Evolutionary conservation across 2,797 vertebrate genomes (phyloP).

Genomic region (Notolepis coatsorum): DNA sequence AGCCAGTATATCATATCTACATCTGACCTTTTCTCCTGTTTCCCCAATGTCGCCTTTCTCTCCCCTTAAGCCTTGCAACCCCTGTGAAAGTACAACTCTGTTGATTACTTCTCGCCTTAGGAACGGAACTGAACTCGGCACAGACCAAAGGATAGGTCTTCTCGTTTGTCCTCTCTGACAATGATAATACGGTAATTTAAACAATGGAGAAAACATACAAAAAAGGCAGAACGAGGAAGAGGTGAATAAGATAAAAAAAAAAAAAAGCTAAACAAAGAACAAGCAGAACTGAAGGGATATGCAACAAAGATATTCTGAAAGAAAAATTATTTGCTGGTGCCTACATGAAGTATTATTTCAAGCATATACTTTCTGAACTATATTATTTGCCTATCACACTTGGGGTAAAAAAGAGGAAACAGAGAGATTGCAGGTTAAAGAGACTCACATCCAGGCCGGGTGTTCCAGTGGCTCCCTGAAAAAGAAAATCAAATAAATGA

Average conservation of each 20-base stretch:
- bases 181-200: neutral
- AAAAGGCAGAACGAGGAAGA: conserved; percentile 1
- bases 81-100: conserved; percentile 89
- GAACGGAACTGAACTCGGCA: conserved; percentile 8
- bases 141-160: neutral
- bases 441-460: conserved; percentile 97
- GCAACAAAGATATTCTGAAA: neutral
- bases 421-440: neutral
- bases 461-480: conserved; percentile 94
- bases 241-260: neutral
- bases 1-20: conserved; percentile 63
- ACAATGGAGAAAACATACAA: neutral
- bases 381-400: conserved; percentile 5
- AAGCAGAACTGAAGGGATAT: conserved; percentile 5
- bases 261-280: neutral
- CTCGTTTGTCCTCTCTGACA: neutral
- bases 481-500: conserved; percentile 65
- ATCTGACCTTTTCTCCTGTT: conserved; percentile 99
- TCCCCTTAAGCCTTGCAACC: conserved; percentile 95
- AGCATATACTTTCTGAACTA: neutral
- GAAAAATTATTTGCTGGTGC: neutral
- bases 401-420: neutral
- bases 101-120: conserved; percentile 56
- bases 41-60: conserved; percentile 98
- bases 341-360: neutral